Conservation (phyloP, 2,113 vertebrate species). For the Megaceryle maxima region DNA sequence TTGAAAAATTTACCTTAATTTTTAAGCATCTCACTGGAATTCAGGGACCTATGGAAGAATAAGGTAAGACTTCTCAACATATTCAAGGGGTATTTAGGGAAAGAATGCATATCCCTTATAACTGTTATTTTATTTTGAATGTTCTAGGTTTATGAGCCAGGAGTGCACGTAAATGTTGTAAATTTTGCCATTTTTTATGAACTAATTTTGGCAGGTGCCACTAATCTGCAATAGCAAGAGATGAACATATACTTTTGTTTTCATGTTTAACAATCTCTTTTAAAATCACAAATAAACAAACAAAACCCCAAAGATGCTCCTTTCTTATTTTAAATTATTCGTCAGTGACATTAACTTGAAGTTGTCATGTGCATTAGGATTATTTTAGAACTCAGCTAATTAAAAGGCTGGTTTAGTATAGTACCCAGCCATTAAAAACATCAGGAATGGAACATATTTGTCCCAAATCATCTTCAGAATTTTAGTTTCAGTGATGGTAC, state of each 20-base stretch:
- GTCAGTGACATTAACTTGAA: background rate
- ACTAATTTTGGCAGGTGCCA: background rate
- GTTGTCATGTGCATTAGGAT: background rate
- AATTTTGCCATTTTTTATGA: background rate
- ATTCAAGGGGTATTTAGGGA: background rate
- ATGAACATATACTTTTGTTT: background rate
- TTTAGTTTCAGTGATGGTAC: background rate
- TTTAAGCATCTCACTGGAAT: constrained; percentile 23
- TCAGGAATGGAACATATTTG: background rate
- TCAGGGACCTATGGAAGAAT: background rate
- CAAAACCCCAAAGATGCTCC: background rate
- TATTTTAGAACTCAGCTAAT: background rate
- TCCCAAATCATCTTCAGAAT: background rate
- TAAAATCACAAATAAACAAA: background rate
- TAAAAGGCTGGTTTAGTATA: background rate
- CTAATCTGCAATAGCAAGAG: background rate
- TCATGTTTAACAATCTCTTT: background rate
- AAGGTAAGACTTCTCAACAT: background rate
- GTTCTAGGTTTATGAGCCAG: background rate
- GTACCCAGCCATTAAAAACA: background rate
- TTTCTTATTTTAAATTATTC: background rate
- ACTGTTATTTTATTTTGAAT: background rate
- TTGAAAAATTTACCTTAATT: constrained; percentile 1
- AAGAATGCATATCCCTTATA: background rate
- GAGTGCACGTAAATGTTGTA: background rate